A percentile compares a stretch with the other conserved stretches of the same genome.
These are phyloP conservation scores for Lagopus muta DNA, from an alignment of 2,113 vertebrate genomes.

Conservation along the genomic window DNA sequence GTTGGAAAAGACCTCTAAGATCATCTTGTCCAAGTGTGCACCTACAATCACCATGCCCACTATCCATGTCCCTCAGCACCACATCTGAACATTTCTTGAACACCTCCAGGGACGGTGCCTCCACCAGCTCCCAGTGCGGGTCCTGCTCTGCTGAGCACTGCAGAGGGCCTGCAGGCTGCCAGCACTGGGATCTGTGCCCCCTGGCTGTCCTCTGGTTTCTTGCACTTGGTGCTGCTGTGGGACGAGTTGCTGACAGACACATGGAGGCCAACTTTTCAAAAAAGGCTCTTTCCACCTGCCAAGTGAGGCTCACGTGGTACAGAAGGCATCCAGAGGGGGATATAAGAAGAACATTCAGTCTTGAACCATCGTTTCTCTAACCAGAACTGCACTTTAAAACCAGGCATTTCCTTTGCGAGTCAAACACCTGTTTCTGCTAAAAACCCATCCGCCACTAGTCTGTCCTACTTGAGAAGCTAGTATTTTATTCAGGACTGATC, in stretches of 20 bases:
- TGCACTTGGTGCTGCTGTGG: background rate
- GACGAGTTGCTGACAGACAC: background rate
- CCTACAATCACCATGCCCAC: no score
- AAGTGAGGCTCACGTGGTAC: fast-evolving
- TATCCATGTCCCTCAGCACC: no score
- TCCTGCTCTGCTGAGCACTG: background rate
- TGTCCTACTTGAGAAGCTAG: background rate
- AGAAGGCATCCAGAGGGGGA: background rate
- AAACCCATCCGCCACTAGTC: background rate
- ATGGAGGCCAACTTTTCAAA: background rate
- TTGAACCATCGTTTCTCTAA: background rate
- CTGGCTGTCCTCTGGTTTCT: background rate
- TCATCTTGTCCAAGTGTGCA: no score
- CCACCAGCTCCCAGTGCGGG: no score
- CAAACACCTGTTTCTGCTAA: background rate
- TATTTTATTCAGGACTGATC: constrained; percentile 49
- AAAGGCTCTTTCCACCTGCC: background rate
- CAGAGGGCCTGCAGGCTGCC: background rate
- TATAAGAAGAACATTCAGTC: fast-evolving
- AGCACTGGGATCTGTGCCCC: fast-evolving
- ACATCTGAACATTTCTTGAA: no score
- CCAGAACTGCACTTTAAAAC: background rate
- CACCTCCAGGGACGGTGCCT: no score
- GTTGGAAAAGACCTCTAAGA: no score
- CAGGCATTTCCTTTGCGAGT: background rate